Evolutionary conservation across 1,140 invertebrate species (phyloP).

Genomic region (Brachionus asplanchnoidis): DNA sequence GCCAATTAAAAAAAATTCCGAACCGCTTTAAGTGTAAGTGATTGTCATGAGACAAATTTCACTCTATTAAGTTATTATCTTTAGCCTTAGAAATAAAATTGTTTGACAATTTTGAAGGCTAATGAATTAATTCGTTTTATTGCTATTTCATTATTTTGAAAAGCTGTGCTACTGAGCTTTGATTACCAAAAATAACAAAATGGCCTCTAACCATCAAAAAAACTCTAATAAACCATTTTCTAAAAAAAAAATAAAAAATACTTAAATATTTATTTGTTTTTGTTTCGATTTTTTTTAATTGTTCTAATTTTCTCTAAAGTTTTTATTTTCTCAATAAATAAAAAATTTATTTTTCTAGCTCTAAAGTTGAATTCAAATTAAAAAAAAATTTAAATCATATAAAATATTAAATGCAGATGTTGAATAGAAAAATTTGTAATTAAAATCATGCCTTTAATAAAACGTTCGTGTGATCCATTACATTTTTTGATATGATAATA

Average conservation of each 20-base stretch:
- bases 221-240: not conserved
- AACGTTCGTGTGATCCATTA: not conserved
- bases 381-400: no score
- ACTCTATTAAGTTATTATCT: not conserved
- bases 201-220: not conserved
- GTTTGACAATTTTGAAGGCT: not conserved
- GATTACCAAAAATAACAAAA: not conserved
- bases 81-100: not conserved
- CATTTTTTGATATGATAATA: not conserved
- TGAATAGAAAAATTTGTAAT: not conserved
- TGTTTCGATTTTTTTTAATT: not conserved
- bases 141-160: not conserved
- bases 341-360: not conserved
- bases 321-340: not conserved
- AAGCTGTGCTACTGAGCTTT: not conserved
- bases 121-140: not conserved
- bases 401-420: not conserved
- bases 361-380: not conserved
- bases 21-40: not conserved
- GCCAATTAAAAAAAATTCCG: not conserved
- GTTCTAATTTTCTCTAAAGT: not conserved
- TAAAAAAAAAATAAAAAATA: not conserved
- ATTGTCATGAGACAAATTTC: not conserved
- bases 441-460: not conserved
- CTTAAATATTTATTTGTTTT: not conserved